Evolutionary conservation across 2,113 vertebrate genomes (phyloP).

Genomic region (Willisornis vidua): DNA sequence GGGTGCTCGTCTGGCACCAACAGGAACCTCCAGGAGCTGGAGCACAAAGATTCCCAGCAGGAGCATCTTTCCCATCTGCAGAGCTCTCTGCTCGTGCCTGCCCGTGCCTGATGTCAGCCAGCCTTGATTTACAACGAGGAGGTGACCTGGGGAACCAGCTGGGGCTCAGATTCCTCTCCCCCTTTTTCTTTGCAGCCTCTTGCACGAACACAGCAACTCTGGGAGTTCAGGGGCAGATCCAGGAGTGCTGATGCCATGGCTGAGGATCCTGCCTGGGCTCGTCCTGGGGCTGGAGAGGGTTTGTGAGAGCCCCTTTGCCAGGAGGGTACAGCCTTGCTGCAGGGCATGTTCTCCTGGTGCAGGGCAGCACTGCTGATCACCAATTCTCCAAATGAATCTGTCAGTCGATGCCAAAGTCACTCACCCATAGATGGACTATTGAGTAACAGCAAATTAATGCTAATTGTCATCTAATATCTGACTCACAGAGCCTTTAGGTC

Average conservation of each 20-base stretch:
- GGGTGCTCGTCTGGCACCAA: neutral
- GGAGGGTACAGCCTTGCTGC: neutral
- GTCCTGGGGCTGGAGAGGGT: neutral
- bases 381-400: neutral
- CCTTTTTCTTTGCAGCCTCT: neutral
- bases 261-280: neutral
- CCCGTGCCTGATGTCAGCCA: neutral
- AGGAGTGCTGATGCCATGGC: neutral
- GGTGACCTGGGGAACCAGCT: neutral
- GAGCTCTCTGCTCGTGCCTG: neutral
- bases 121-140: neutral
- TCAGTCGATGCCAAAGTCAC: neutral
- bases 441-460: neutral
- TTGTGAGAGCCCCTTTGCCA: neutral
- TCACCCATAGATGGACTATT: neutral
- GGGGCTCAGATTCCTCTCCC: neutral
- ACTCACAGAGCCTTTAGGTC: neutral
- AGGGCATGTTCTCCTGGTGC: neutral
- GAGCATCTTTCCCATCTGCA: neutral
- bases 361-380: neutral
- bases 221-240: neutral
- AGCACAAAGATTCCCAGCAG: neutral
- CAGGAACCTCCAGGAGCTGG: neutral
- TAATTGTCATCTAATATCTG: neutral
- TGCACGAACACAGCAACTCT: rapidly evolving